These are phyloP conservation scores for Pilophorus perplexus DNA, from an alignment of 2,888 invertebrate genomes.

Conservation along the genomic window DNA sequence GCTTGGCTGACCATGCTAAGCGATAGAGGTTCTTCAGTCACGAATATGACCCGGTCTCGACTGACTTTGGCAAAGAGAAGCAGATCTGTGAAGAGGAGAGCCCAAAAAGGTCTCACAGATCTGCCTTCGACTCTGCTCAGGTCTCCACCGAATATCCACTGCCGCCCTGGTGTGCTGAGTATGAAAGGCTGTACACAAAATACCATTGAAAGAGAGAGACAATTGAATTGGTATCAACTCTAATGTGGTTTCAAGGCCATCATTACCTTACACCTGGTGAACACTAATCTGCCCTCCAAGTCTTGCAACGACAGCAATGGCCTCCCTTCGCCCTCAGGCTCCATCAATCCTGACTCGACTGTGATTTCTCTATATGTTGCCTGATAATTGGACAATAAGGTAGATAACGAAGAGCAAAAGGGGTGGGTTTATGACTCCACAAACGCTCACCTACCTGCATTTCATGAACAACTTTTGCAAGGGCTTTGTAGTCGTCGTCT, in stretches of 20 bases:
- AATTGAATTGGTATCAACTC: too few relatives aligned
- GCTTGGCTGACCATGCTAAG: slow-evolving; percentile 76
- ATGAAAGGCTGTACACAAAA: slow-evolving; percentile 67
- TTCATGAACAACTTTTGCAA: slow-evolving; percentile 54
- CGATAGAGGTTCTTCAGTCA: slow-evolving; percentile 81
- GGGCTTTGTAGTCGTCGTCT: slow-evolving; percentile 56
- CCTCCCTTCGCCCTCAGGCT: slow-evolving; percentile 77
- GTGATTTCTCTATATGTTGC: slow-evolving; percentile 72
- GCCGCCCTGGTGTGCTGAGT: slow-evolving; percentile 75
- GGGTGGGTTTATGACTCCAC: too few relatives aligned
- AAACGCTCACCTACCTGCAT: slow-evolving; percentile 49
- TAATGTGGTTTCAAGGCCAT: neutral
- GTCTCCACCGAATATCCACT: slow-evolving; percentile 88
- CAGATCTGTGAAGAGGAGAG: slow-evolving; percentile 77
- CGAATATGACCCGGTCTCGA: slow-evolving; percentile 79
- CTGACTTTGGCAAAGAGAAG: slow-evolving; percentile 83
- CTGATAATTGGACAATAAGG: too few relatives aligned
- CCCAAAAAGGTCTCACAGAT: slow-evolving; percentile 79
- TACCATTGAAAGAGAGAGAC: too few relatives aligned
- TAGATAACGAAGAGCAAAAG: too few relatives aligned
- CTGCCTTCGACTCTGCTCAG: slow-evolving; percentile 79
- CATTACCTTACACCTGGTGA: slow-evolving; percentile 79
- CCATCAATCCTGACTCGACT: slow-evolving; percentile 80
- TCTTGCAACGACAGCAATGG: slow-evolving; percentile 79
- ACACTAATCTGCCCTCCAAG: slow-evolving; percentile 81